Evolutionary conservation across 2,888 invertebrate genomes (phyloP).

Genomic region (Dione juno): DNA sequence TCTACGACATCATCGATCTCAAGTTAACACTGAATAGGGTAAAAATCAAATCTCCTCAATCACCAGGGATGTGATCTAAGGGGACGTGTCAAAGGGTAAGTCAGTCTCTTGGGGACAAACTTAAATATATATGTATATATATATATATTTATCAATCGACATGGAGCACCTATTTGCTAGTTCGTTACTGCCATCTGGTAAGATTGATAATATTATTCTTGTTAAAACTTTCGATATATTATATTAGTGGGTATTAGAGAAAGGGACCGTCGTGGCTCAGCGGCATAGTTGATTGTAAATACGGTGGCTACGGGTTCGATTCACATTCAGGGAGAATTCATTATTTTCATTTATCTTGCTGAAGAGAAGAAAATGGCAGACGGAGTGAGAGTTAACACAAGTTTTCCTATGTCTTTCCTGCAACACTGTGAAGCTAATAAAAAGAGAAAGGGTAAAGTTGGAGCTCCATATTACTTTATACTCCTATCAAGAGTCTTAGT

Average conservation of each 20-base stretch:
- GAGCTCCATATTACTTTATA: too few relatives aligned
- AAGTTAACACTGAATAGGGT: slow-evolving; percentile 13
- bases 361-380: too few relatives aligned
- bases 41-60: slow-evolving; percentile 12
- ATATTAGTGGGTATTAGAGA: background rate
- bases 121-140: slow-evolving; percentile 1
- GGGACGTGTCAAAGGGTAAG: slow-evolving; percentile 16
- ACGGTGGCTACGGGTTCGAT: too few relatives aligned
- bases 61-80: slow-evolving; percentile 3
- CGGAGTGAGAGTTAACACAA: too few relatives aligned
- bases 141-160: slow-evolving; percentile 13
- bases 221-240: background rate
- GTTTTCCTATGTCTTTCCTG: too few relatives aligned
- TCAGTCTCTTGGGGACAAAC: slow-evolving; percentile 1
- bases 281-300: too few relatives aligned
- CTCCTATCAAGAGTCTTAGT: too few relatives aligned
- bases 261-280: too few relatives aligned
- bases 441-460: too few relatives aligned
- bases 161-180: background rate
- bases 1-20: slow-evolving; percentile 6
- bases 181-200: background rate
- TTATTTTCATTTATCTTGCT: too few relatives aligned
- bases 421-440: too few relatives aligned
- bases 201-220: background rate
- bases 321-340: too few relatives aligned